Evolutionary conservation across 2,888 invertebrate genomes (phyloP).

Genomic region (Chironomus riparius): DNA sequence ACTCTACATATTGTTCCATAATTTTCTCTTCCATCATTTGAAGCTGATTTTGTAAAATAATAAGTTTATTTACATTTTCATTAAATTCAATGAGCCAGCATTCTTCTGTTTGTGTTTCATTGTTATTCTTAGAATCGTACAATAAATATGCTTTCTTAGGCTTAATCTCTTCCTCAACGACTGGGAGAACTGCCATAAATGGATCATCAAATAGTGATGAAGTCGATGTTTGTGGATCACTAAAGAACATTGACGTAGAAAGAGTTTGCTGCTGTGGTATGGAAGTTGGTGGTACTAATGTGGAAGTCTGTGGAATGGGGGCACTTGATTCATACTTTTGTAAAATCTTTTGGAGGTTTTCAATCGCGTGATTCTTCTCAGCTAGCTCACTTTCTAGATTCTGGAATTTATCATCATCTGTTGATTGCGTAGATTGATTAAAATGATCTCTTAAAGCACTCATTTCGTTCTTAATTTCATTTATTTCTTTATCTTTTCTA

Average conservation of each 20-base stretch:
- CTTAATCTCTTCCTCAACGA: constrained; percentile 33
- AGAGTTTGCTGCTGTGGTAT: neutral
- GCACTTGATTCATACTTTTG: neutral
- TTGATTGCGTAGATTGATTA: neutral
- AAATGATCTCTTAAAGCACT: neutral
- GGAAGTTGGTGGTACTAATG: neutral
- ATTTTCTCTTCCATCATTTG: constrained; percentile 28
- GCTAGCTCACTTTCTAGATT: neutral
- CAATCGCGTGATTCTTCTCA: neutral
- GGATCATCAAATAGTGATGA: constrained; percentile 14
- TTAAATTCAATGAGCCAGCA: neutral
- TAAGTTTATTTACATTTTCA: neutral
- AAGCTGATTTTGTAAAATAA: constrained; percentile 1
- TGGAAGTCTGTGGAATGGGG: neutral
- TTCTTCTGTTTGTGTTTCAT: constrained; percentile 21
- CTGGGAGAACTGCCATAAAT: constrained; percentile 24
- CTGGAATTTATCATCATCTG: neutral
- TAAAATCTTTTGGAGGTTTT: neutral
- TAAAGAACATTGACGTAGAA: constrained; percentile 8
- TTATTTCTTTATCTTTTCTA: constrained; percentile 23
- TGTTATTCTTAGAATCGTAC: constrained; percentile 32
- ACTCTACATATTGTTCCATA: neutral
- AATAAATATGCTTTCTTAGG: constrained; percentile 37
- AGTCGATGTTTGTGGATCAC: neutral
- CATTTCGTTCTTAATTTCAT: constrained; percentile 15